These are phyloP conservation scores for Drosophila vallismaia DNA, from an alignment of 2,888 invertebrate species.

Conservation along the genomic window DNA sequence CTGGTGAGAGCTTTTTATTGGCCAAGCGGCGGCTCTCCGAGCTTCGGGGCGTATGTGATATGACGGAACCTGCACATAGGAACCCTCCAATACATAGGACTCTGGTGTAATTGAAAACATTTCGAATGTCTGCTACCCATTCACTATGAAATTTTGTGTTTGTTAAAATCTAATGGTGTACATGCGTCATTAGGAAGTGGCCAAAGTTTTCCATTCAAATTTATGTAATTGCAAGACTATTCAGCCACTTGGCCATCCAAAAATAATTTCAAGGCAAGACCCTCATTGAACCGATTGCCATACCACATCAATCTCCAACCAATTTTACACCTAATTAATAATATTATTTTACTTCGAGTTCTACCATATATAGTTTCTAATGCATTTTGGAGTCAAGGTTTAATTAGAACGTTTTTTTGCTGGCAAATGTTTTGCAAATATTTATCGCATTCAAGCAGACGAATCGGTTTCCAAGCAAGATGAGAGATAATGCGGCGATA, in stretches of 20 bases:
- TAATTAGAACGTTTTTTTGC: conserved; percentile 50
- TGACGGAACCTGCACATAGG: conserved; percentile 38
- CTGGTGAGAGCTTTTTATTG: conserved; percentile 63
- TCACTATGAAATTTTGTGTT: conserved; percentile 7
- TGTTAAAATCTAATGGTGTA: neutral
- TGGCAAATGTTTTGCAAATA: conserved; percentile 18
- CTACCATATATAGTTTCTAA: conserved; percentile 5
- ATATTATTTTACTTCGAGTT: conserved; percentile 11
- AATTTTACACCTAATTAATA: conserved; percentile 26
- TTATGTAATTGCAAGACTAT: conserved; percentile 49
- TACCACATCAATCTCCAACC: conserved; percentile 2
- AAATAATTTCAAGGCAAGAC: conserved; percentile 24
- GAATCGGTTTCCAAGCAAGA: conserved; percentile 17
- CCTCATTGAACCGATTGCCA: conserved; percentile 11
- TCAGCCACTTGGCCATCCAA: conserved; percentile 23
- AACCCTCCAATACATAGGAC: conserved; percentile 37
- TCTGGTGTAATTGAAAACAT: conserved; percentile 40
- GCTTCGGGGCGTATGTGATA: conserved; percentile 21
- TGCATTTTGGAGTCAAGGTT: conserved; percentile 47
- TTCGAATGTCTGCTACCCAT: conserved; percentile 19
- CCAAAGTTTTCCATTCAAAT: conserved; percentile 19
- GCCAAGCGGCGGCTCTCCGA: conserved; percentile 22
- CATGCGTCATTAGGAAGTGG: conserved; percentile 16
- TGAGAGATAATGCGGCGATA: conserved; percentile 27
- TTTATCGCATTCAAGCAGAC: neutral